phyloP scores from a whole-genome alignment of 2,888 invertebrate genomes.

The Drosophila engyochracea region DNA sequence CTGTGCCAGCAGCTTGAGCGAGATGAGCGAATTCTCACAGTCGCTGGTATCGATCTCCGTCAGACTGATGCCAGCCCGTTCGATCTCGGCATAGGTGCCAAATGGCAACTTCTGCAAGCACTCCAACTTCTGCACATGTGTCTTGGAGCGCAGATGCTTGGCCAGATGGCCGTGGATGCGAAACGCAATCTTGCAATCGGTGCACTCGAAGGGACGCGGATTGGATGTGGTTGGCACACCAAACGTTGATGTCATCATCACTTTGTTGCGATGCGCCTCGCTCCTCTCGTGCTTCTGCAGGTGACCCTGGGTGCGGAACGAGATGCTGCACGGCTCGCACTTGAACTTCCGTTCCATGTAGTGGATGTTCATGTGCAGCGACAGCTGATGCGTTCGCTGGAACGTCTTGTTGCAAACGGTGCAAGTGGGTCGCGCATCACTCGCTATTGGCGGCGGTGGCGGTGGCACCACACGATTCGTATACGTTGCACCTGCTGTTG shows the following conservation, averaged over 20 bases:
- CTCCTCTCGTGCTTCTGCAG: slow-evolving; percentile 97
- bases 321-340: slow-evolving; percentile 96
- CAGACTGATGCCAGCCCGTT: slow-evolving; percentile 94
- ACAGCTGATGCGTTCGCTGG: slow-evolving; percentile 95
- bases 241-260: slow-evolving; percentile 94
- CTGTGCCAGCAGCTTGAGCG: slow-evolving; percentile 92
- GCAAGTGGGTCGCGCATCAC: slow-evolving; percentile 91
- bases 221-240: slow-evolving; percentile 94
- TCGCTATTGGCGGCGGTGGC: slow-evolving; percentile 81
- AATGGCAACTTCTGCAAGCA: slow-evolving; percentile 96
- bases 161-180: slow-evolving; percentile 98
- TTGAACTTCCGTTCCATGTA: slow-evolving; percentile 96
- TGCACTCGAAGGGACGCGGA: slow-evolving; percentile 98
- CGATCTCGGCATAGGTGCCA: slow-evolving; percentile 97
- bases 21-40: slow-evolving; percentile 96
- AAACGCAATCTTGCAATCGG: slow-evolving; percentile 98
- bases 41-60: slow-evolving; percentile 98
- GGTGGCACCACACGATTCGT: slow-evolving; percentile 64
- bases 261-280: slow-evolving; percentile 96
- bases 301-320: slow-evolving; percentile 95
- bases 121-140: slow-evolving; percentile 97
- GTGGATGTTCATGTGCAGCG: slow-evolving; percentile 97
- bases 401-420: slow-evolving; percentile 96
- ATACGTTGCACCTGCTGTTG: slow-evolving; percentile 10
- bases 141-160: slow-evolving; percentile 97